These are phyloP conservation scores for Agelas oroides DNA, from an alignment of 37 sponge, comb jelly and placozoan genomes.

Conservation along the genomic window DNA sequence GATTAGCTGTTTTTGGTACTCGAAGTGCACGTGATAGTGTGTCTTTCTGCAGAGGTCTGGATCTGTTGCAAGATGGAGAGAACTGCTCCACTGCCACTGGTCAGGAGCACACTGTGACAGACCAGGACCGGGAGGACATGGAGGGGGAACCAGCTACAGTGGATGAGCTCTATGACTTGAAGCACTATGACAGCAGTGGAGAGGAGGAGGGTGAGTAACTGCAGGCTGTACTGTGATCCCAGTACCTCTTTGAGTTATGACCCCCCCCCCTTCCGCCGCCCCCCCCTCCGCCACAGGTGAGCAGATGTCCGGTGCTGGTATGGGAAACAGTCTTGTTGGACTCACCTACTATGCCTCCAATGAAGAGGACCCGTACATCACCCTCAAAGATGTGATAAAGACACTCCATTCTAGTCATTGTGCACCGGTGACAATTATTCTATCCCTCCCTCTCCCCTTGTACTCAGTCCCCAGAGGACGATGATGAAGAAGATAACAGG, in stretches of 20 bases:
- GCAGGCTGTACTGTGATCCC: neutral
- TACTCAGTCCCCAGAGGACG: constrained; percentile 40
- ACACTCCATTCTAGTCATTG: neutral
- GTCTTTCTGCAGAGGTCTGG: constrained; percentile 9
- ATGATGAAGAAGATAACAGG: constrained; percentile 76
- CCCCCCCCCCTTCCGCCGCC: neutral
- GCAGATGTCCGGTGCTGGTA: constrained; percentile 43
- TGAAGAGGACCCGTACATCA: constrained; percentile 93
- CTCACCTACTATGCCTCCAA: constrained; percentile 82
- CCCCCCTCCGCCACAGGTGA: neutral
- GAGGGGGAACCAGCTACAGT: constrained; percentile 28
- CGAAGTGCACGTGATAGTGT: neutral
- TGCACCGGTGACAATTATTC: neutral
- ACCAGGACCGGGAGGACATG: constrained; percentile 2
- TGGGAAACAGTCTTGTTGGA: constrained; percentile 59
- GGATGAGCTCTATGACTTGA: constrained; percentile 62
- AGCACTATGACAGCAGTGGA: constrained; percentile 58
- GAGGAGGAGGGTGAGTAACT: constrained; percentile 19
- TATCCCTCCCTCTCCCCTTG: neutral
- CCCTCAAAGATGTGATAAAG: constrained; percentile 75
- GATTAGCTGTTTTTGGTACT: neutral
- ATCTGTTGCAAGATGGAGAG: neutral
- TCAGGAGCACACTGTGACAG: neutral
- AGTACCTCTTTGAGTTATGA: neutral
- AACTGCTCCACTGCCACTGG: neutral